A percentile compares a stretch with the other conserved stretches of the same genome.
Conservation (phyloP, 2,797 vertebrate genomes). For the Trematomus bernacchii region DNA sequence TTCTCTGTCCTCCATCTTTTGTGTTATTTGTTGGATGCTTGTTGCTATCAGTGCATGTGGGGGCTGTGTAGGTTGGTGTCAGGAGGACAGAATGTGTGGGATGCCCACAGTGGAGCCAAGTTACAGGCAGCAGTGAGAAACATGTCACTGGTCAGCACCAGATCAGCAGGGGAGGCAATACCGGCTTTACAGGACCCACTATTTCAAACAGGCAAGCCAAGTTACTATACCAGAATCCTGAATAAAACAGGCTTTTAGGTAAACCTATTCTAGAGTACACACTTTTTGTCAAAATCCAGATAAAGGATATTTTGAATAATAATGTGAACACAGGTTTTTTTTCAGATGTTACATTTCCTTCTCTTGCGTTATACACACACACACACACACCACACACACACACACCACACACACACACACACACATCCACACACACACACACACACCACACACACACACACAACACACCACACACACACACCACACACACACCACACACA, state of each 20-base stretch:
- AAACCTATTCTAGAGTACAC: neutral
- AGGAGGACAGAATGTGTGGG: constrained; percentile 42
- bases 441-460: too few relatives aligned
- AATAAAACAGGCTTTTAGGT: neutral
- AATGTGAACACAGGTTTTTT: neutral
- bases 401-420: too few relatives aligned
- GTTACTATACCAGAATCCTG: neutral
- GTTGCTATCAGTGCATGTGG: constrained; percentile 8
- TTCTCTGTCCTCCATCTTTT: neutral
- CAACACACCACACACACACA: too few relatives aligned
- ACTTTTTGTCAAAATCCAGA: neutral
- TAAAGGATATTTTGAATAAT: too few relatives aligned
- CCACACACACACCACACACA: too few relatives aligned
- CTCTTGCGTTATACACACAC: too few relatives aligned
- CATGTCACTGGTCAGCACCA: constrained; percentile 23
- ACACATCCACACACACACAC: too few relatives aligned
- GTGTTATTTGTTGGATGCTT: neutral
- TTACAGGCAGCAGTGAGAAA: constrained; percentile 18
- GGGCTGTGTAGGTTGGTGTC: constrained; percentile 32
- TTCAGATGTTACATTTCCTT: too few relatives aligned
- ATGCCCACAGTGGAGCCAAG: constrained; percentile 5
- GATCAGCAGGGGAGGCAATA: neutral
- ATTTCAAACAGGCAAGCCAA: neutral
- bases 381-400: too few relatives aligned
- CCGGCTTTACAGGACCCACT: neutral